Conservation (phyloP, 2,113 vertebrate genomes). For the Gracilinanus agilis region DNA sequence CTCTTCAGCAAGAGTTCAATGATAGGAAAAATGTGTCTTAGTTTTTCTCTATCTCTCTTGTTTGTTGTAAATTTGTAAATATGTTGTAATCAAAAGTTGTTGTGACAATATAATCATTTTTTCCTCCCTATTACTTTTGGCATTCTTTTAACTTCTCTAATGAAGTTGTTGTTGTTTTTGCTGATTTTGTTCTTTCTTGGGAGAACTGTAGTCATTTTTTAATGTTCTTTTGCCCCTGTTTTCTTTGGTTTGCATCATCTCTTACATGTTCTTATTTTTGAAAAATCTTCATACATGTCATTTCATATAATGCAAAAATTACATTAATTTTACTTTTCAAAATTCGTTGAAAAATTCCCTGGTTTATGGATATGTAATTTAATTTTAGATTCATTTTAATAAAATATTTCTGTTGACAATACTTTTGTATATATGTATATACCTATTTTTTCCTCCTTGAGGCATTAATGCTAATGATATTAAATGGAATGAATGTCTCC, state of each 20-base stretch:
- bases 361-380: not conserved
- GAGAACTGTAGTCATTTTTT: not conserved
- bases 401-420: not conserved
- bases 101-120: not conserved
- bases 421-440: not conserved
- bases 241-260: not conserved
- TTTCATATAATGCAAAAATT: not conserved
- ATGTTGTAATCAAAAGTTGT: not conserved
- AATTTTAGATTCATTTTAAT: not conserved
- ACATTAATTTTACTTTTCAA: not conserved
- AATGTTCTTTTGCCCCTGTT: not conserved
- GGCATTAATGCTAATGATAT: not conserved
- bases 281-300: not conserved
- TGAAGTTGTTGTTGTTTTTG: not conserved
- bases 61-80: not conserved
- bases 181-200: not conserved
- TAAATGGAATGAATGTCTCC: not conserved
- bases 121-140: not conserved
- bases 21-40: constrained; percentile 20
- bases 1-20: constrained; percentile 15
- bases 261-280: not conserved
- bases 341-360: not conserved
- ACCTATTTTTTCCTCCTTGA: not conserved
- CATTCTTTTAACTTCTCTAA: not conserved
- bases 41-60: not conserved